phyloP scores from a whole-genome alignment of 2,797 vertebrate species.

The Bovichtus diacanthus region DNA sequence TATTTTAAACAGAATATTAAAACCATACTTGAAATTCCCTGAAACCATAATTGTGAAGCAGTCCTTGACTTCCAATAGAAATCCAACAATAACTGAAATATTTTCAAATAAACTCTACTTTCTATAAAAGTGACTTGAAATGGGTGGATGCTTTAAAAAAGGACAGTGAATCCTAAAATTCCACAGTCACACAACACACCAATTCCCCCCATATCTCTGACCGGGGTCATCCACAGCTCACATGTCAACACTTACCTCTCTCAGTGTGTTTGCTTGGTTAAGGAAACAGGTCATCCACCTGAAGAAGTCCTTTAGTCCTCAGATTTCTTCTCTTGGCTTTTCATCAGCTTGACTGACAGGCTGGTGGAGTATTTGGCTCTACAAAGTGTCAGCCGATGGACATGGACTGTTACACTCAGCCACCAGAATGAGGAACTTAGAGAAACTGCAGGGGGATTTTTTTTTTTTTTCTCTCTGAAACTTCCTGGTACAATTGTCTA shows the following conservation, averaged over 20 bases:
- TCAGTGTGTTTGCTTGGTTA: conserved; percentile 12
- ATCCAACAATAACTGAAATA: background rate
- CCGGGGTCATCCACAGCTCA: background rate
- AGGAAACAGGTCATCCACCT: conserved; percentile 38
- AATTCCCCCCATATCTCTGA: no score
- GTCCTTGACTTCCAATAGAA: background rate
- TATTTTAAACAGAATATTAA: background rate
- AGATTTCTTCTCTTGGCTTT: conserved; percentile 2
- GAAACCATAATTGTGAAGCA: background rate
- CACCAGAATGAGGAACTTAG: conserved; percentile 79
- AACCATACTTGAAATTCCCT: background rate
- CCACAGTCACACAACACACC: no score
- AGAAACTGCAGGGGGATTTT: conserved; percentile 53
- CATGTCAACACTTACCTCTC: conserved; percentile 68
- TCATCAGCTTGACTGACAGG: background rate
- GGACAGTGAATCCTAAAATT: no score
- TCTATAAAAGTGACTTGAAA: background rate
- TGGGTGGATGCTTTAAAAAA: no score
- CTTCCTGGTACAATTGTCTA: conserved; percentile 81
- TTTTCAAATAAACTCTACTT: background rate
- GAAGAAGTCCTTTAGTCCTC: conserved; percentile 16
- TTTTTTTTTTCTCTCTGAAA: conserved; percentile 63
- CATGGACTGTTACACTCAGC: conserved; percentile 21
- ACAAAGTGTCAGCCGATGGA: conserved; percentile 13
- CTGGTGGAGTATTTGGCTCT: background rate